Evolutionary conservation across 1,140 invertebrate genomes (phyloP), one percentile per base, ranked within the genome.

Genomic region (Latrodectus geometricus): DNA sequence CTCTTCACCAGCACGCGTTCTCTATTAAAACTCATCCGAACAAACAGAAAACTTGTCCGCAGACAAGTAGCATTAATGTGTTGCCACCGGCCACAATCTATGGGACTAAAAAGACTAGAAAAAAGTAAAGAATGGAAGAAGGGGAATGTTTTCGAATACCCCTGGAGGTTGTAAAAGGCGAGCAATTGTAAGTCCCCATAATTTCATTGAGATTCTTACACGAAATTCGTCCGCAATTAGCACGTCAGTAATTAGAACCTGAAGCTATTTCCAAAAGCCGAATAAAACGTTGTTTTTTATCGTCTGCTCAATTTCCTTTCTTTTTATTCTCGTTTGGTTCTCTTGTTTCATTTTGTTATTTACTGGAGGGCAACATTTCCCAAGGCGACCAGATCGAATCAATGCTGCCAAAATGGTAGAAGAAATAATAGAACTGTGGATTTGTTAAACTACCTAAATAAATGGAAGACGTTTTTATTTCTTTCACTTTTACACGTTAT

Each of bases 241-340:
- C 80, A 83, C 80, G 72, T 65, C 23, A 20, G 80, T 83, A 83
- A 83, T 83, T 83, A 83, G 80, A 83, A 83, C 80, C 80, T 61
- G 9, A 15, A 74, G 80, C 80, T 83, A 83, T 83, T 83, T 80
- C 69, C 79, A 49, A 83, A 73, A 83, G 80, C 80, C 54, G 80
- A 83, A 83, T 65, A 72, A 50, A 83, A 74, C 49, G 79, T 48
- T 74, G 70, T 83, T 83, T 65, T 74, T n/a, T 23, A 15, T 69
- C 15, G 20, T 20, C 15, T 15, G 74, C 35, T 17, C 20, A 21
- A n/a, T 69, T 69, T 69, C 21, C 68, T 21, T 11, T n/a, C 20
- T 11, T 61, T 61, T 61, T 61, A 61, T 17, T 61, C 54, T 61
- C 17, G 17, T 11, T 61, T 2, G 11, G 17, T 21, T 23, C n/a